Evolutionary conservation across 2,888 invertebrate genomes (phyloP), one percentile per base, ranked within the genome.

Genomic region (Pheosia gnoma): DNA sequence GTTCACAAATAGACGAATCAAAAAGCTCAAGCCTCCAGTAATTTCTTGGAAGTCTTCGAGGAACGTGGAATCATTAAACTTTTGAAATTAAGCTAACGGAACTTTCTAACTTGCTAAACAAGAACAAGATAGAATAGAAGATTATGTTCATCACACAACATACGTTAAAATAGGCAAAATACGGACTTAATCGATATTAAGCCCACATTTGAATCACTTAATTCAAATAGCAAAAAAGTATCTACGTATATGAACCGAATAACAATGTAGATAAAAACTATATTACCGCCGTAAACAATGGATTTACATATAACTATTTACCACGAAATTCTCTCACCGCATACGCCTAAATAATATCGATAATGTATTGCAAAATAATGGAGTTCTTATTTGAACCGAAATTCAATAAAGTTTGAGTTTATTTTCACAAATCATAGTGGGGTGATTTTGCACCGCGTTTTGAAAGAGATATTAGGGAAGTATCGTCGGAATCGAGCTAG

Each of bases 381-480:
- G 55, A 41, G 38, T 66, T 59, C 11, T 68, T 59, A 47, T 63
- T 63, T 59, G 43, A 65, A 59, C 62, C 58, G 54, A 70, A 73
- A 61, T 62, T 71, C 70, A 71, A 76, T 72, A 70, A 65, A 66
- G 57, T 57, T 68, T 57, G 37, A 67, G 74, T 78, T 73, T 79
- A 72, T 77, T 80, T 80, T 75, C 70, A 68, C 68, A 74, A 74
- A 76, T 74, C 71, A 25, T 25, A 72, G 61, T 62, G 62, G 67
- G 53, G 67, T 59, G 59, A 63, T 64, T 67, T 57, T 55, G 13
- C 58, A 70, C 66, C 74, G 65, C 67, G 63, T 70, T 74, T 74
- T 67, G 66, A 76, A 81, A 81, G 79, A 82, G 82, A 78, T 79
- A 83, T 79, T 65, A 58, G 72, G 75, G 75, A 80, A 83, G 78